Evolutionary conservation across 2,888 invertebrate species (phyloP), one percentile per base, ranked within the genome.

Genomic region (Pantelozetes paolii): DNA sequence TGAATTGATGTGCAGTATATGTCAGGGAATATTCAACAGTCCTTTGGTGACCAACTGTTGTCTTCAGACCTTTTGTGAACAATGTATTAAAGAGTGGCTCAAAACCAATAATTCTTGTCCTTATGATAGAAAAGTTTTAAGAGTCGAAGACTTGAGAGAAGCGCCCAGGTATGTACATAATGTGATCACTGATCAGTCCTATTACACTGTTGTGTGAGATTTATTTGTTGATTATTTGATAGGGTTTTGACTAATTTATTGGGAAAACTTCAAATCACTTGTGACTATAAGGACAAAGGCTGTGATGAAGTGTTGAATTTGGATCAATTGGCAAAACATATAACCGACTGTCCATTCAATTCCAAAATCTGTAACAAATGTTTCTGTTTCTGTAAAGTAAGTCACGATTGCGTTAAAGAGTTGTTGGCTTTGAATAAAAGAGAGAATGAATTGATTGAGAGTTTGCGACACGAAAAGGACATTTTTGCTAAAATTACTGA

Each of bases 1-100:
- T 11, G 73, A 73, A 18, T n/a, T 73, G 20, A 67, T 42, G 13
- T 73, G 73, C 42, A 32, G 50, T 30, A 69, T 73, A n/a, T 73
- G 73, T 32, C 57, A 28, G 6, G 28, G 28, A 13, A 57, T 57
- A 28, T 57, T 57, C 57, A 20, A 23, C 1, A 57, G 28, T 13
- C 73, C 73, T 6, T 36, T 73, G 11, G 30, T 40, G 1, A 48
- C 73, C 26, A 50, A 70, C 30, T 73, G 73, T 73, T 36, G 69
- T 20, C 30, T 57, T 6, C 73, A 73, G 23, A 30, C 70, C 15
- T 73, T 45, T 28, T 73, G 73, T 23, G 36, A 45, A 26, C 54
- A 70, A 3, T 73, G 73, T 20, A 70, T 73, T 15, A 20, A 28
- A 11, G 20, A 32, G 28, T 73, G 73, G 73, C 28, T 70, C 11